Conservation (phyloP, 2,888 invertebrate genomes). For the Dynastes tityus region DNA sequence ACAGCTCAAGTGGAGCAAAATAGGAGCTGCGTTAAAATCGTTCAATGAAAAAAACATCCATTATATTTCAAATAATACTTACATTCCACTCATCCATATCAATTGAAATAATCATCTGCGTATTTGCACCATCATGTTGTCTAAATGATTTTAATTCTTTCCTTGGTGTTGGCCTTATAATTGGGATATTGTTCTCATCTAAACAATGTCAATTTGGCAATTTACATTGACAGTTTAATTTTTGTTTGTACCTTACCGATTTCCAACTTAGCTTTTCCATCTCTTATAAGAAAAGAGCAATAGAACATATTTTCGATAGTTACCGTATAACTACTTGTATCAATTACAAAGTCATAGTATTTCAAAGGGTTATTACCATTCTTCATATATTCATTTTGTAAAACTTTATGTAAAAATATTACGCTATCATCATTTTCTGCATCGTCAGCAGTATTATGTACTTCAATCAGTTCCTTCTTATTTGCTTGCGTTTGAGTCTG, state of each 20-base stretch:
- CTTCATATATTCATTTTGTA: constrained; percentile 69
- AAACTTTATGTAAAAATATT: constrained; percentile 70
- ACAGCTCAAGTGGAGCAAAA: too few relatives aligned
- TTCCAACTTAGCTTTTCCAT: constrained; percentile 72
- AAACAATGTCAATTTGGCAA: constrained; percentile 42
- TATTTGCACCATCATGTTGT: constrained; percentile 66
- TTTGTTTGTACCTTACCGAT: constrained; percentile 67
- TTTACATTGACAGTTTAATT: neutral
- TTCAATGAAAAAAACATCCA: neutral
- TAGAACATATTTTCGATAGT: constrained; percentile 79
- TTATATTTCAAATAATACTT: constrained; percentile 47
- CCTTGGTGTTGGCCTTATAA: constrained; percentile 62
- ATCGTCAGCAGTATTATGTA: constrained; percentile 73
- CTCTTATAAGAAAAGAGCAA: constrained; percentile 76
- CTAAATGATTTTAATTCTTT: constrained; percentile 61
- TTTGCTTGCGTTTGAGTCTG: constrained; percentile 63
- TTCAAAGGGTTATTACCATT: constrained; percentile 70
- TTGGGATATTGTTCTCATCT: constrained; percentile 61
- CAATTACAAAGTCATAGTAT: constrained; percentile 75
- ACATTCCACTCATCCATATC: constrained; percentile 76
- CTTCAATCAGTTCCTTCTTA: constrained; percentile 71
- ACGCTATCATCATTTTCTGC: constrained; percentile 75
- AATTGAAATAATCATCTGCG: constrained; percentile 75
- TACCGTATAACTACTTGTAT: constrained; percentile 75
- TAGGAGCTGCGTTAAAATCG: neutral